phyloP scores from a whole-genome alignment of 2,113 vertebrate species.

The Phrynocephalus versicolor region DNA sequence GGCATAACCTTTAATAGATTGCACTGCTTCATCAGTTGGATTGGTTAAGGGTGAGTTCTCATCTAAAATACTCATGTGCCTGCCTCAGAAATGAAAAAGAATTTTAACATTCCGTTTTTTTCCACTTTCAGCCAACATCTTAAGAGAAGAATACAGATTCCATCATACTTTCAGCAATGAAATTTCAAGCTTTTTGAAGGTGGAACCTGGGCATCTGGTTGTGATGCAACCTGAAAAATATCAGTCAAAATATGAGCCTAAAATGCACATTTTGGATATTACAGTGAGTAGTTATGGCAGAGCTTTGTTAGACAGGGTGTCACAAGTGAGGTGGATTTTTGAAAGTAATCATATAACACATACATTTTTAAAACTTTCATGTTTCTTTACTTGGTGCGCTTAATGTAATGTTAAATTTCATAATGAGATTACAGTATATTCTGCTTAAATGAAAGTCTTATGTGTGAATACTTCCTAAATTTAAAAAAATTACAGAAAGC shows the following conservation, averaged over 20 bases:
- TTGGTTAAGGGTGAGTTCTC: too few species aligned
- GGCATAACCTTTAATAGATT: too few species aligned
- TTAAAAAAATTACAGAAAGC: not conserved
- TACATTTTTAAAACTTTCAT: too few species aligned
- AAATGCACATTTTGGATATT: conserved; percentile 76
- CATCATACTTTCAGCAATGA: conserved; percentile 89
- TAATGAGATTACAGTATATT: not conserved
- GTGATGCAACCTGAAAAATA: conserved; percentile 92
- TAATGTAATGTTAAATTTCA: not conserved
- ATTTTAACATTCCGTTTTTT: not conserved
- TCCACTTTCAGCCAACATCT: conserved; percentile 79
- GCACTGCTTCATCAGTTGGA: too few species aligned
- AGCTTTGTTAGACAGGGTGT: not conserved
- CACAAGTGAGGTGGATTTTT: too few species aligned
- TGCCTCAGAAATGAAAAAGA: not conserved
- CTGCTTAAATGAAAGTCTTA: not conserved
- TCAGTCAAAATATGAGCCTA: conserved; percentile 86
- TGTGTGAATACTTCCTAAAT: not conserved
- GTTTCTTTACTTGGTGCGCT: not conserved
- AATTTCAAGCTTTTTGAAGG: conserved; percentile 85
- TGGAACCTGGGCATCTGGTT: conserved; percentile 81
- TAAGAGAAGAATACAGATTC: conserved; percentile 94
- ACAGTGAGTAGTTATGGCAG: conserved; percentile 74
- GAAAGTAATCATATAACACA: too few species aligned
- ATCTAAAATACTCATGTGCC: too few species aligned